Evolutionary conservation across 1,140 invertebrate species (phyloP), one percentile per base, ranked within the genome.

Genomic region (Grapholita molesta): DNA sequence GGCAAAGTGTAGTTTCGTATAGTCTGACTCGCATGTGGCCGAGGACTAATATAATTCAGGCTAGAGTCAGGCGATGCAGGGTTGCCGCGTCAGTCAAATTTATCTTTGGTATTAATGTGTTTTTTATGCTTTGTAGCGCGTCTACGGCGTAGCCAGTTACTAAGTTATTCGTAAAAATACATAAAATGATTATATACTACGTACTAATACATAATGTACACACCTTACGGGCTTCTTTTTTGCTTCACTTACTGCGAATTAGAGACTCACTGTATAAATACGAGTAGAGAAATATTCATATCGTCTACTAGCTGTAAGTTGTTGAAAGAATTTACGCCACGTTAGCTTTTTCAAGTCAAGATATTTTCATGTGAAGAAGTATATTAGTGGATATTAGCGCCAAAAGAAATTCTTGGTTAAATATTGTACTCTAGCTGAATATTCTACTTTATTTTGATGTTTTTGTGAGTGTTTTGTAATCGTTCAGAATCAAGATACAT

Each of bases 31-130:
- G 28, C 55, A 28, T 28, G 55, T 61, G 28, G 55, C 55, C 55
- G n/a, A 24, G 53, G 24, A 28, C 55, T 61, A 61, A 61, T 61
- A 61, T 61, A 61, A 61, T 61, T 32, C 55, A 61, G 55, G 23
- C 55, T 61, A 30, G 55, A 28, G 53, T 11, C 23, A 8, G n/a
- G 5, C n/a, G 8, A n/a, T 23, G 53, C 55, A 61, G 55, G 55
- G 55, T 15, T 61, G 55, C 7, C 55, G n/a, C 24, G 9, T 30
- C 25, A 21, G 4, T 48, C n/a, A 18, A n/a, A 15, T 57, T 57
- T 33, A 33, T 33, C 12, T 38, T 28, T 28, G 12, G 4, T 28
- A 25, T 57, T 57, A 28, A 8, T 28, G 9, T n/a, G 3, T n/a
- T 25, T 61, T 61, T 61, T 61, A 30, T 12, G 24, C 3, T 1